Percentiles rank a stretch among this genome's conserved stretches.
These are phyloP conservation scores for Tipula vernalis DNA, from an alignment of 2,888 invertebrate genomes.

Conservation along the genomic window DNA sequence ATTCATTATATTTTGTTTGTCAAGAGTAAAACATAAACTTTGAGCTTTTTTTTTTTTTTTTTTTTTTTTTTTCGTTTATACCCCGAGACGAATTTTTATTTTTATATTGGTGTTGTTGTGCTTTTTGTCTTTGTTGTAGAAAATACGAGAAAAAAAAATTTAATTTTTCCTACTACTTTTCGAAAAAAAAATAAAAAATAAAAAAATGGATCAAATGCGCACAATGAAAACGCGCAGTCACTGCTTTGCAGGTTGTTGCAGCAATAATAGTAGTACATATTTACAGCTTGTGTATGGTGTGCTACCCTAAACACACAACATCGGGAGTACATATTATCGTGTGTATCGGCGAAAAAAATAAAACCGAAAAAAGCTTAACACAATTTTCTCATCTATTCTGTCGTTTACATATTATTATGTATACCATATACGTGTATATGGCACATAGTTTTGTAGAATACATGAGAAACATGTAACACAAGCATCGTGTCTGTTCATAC, in stretches of 20 bases:
- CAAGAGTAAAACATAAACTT: background rate
- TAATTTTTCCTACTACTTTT: background rate
- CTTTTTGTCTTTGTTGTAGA: background rate
- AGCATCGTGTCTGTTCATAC: background rate
- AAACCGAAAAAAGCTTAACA: background rate
- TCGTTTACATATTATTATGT: background rate
- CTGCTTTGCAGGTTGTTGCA: constrained; percentile 11
- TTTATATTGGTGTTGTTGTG: background rate
- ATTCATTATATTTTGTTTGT: background rate
- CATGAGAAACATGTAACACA: background rate
- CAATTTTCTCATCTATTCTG: background rate
- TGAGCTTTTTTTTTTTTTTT: background rate
- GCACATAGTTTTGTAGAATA: background rate
- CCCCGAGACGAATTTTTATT: background rate
- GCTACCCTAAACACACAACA: background rate
- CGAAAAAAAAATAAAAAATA: background rate
- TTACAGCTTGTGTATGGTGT: background rate
- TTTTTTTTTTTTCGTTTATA: background rate
- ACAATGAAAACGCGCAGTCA: constrained; percentile 10
- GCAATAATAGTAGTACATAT: background rate
- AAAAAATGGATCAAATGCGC: constrained; percentile 5
- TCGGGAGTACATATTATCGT: background rate
- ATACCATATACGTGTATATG: too few species aligned
- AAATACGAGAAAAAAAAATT: background rate
- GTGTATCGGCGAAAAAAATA: background rate